Percentiles rank a stretch among this genome's conserved stretches.
Conservation (phyloP, 2,113 vertebrate genomes). For the Speoplatyrhinus poulsoni region DNA sequence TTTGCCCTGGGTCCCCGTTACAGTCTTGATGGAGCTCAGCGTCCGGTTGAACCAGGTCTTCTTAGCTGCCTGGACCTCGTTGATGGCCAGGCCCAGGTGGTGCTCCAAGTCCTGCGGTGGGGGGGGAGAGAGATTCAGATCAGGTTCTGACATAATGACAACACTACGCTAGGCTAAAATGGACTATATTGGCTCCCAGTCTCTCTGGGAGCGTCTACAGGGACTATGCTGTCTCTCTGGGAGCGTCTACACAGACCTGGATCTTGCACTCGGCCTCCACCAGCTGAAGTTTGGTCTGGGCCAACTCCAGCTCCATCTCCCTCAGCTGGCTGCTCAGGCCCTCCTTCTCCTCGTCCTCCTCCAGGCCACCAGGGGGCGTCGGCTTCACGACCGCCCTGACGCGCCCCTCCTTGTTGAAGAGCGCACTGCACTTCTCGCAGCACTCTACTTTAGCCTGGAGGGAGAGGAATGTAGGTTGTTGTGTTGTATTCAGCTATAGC, state of each 20-base stretch:
- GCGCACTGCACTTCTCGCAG: conserved; percentile 69
- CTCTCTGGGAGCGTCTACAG: neutral
- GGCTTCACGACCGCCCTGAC: conserved; percentile 38
- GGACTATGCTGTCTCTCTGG: too few species aligned
- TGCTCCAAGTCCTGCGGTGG: conserved; percentile 91
- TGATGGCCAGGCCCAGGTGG: conserved; percentile 92
- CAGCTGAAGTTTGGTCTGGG: conserved; percentile 97
- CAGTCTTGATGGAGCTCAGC: conserved; percentile 97
- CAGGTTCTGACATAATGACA: neutral
- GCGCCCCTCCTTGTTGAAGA: conserved; percentile 73
- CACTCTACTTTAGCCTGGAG: conserved; percentile 63
- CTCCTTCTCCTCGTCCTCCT: conserved; percentile 97
- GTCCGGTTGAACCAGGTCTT: conserved; percentile 99
- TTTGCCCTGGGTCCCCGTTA: conserved; percentile 94
- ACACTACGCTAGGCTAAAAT: neutral
- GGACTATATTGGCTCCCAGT: neutral
- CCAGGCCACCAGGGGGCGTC: conserved; percentile 74
- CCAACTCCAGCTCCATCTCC: conserved; percentile 97
- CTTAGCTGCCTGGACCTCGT: conserved; percentile 96
- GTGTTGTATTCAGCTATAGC: too few species aligned
- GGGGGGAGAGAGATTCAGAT: neutral
- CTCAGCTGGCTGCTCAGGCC: conserved; percentile 91
- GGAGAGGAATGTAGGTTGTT: too few species aligned
- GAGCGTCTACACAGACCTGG: conserved; percentile 77
- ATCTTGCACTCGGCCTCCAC: conserved; percentile 99